These are phyloP conservation scores for Epizoanthus illoricatus DNA, from an alignment of 92 coral and sea anemone genomes.

Conservation along the genomic window DNA sequence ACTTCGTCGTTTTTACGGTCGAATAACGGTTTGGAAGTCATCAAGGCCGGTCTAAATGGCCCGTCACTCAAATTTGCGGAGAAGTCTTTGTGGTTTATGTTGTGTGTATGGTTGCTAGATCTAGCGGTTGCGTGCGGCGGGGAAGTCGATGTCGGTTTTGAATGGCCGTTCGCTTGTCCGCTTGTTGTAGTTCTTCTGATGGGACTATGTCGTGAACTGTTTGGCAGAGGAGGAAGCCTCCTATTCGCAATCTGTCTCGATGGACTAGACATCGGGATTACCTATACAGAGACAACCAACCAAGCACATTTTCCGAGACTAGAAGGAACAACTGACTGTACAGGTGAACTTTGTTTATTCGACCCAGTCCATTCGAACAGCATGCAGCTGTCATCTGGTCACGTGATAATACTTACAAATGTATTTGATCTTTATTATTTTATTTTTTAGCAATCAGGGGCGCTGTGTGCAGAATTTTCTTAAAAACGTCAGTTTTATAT, in stretches of 20 bases:
- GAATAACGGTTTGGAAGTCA: slow-evolving; percentile 72
- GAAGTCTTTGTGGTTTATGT: slow-evolving; percentile 76
- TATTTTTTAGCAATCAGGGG: no score
- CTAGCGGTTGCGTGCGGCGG: slow-evolving; percentile 50
- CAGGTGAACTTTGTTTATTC: slow-evolving; percentile 19
- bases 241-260: slow-evolving; percentile 93
- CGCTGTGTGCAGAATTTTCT: no score
- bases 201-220: slow-evolving; percentile 73
- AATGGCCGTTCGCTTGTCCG: slow-evolving; percentile 46
- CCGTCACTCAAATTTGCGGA: slow-evolving; percentile 80
- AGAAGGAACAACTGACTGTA: neutral
- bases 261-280: slow-evolving; percentile 85
- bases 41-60: slow-evolving; percentile 94
- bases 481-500: no score
- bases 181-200: slow-evolving; percentile 37
- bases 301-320: neutral
- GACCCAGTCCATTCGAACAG: slow-evolving; percentile 11
- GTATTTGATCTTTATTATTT: no score
- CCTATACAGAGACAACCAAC: slow-evolving; percentile 10
- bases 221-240: slow-evolving; percentile 92
- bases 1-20: slow-evolving; percentile 54
- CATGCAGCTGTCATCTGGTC: slow-evolving; percentile 36
- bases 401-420: slow-evolving; percentile 2
- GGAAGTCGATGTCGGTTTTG: slow-evolving; percentile 49
- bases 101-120: slow-evolving; percentile 64